These are phyloP conservation scores for Dicranocentrus wangi DNA, from an alignment of 2,888 invertebrate genomes.

Conservation along the genomic window DNA sequence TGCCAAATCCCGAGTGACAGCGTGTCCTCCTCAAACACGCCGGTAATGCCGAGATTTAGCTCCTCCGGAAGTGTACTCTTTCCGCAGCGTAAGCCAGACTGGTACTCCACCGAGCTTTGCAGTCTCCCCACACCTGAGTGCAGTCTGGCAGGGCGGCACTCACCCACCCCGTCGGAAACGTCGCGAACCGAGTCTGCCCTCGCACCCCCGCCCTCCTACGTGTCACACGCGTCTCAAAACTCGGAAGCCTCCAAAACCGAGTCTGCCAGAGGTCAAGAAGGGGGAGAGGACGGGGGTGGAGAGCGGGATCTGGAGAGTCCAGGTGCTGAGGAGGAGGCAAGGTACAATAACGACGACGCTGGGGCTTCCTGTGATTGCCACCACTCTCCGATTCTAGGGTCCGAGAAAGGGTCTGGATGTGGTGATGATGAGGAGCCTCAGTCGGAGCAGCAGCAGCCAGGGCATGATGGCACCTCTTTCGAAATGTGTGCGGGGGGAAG, in stretches of 20 bases:
- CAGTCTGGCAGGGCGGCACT: conserved; percentile 62
- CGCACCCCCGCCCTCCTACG: conserved; percentile 68
- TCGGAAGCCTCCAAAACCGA: conserved; percentile 71
- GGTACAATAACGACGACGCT: background rate
- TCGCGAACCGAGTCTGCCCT: conserved; percentile 71
- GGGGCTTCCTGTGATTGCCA: conserved; percentile 8
- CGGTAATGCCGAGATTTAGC: conserved; percentile 68
- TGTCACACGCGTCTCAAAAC: conserved; percentile 71
- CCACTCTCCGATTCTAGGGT: background rate
- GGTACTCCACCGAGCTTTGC: conserved; percentile 66
- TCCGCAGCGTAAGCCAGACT: conserved; percentile 59
- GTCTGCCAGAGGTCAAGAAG: conserved; percentile 64
- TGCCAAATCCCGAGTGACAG: conserved; percentile 63
- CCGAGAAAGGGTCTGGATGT: conserved; percentile 1
- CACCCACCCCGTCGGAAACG: conserved; percentile 69
- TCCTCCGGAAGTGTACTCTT: conserved; percentile 66
- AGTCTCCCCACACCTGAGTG: conserved; percentile 62
- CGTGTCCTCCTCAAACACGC: conserved; percentile 69
- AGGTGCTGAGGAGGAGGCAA: conserved; percentile 12
- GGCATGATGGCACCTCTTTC: background rate
- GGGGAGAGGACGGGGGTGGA: conserved; percentile 23
- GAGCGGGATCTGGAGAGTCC: conserved; percentile 50
- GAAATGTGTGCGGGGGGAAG: background rate
- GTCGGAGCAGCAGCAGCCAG: too few species aligned
- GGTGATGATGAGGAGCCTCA: background rate